Base-by-base conservation (phyloP, 2,113 vertebrate species). In the Pyrgilauda ruficollis region DNA sequence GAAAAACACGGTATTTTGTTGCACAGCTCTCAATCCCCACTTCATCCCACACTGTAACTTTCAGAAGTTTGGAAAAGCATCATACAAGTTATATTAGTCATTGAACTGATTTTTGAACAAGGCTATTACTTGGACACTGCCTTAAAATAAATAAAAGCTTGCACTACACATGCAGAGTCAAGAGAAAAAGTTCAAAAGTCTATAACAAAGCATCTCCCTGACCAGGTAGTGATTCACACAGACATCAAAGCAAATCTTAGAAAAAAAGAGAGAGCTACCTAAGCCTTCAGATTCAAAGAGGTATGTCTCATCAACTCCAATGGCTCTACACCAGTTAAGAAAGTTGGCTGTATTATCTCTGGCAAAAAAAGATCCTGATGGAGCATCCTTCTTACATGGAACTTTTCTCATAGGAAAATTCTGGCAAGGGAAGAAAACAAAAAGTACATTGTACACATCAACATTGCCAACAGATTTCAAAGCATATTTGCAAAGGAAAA, bases 331-430 rank as follows among this genome's bases (percentile, higher is more conserved):
- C 99, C 99, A 99, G 76, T 98, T 97, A 86, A 99, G 98, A 97
- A 99, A 99, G 98, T 99, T 99, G 4, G 99, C 99, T 0, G 99
- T 99, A 95, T 99, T 99, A 96, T 99, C 99, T 44, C 99, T 98
- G 64, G 99, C 99, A 87, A 99, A 99, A 97, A 99, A 99, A 22
- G 99, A 99, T 37, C 99, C 99, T 1, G 99, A 98, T 16, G 99
- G 98, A 73, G 99, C 99, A 76, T 98, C 98, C 64, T 98, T 98
- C 97, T 99, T 99, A 96, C 98, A 99, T 0, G 98, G 97, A 24
- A 99, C 98, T 97, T 98, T 99, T 97, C 97, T 98, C 97, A 98
- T 97, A 62, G 98, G 98, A 95, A 99, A 98, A 90, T 98, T 97
- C 98, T 99, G 96, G 24, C 69, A 97, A 97, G 41, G 85, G 39